Conservation (phyloP, 2,888 invertebrate species). For the Apantesis nais region DNA sequence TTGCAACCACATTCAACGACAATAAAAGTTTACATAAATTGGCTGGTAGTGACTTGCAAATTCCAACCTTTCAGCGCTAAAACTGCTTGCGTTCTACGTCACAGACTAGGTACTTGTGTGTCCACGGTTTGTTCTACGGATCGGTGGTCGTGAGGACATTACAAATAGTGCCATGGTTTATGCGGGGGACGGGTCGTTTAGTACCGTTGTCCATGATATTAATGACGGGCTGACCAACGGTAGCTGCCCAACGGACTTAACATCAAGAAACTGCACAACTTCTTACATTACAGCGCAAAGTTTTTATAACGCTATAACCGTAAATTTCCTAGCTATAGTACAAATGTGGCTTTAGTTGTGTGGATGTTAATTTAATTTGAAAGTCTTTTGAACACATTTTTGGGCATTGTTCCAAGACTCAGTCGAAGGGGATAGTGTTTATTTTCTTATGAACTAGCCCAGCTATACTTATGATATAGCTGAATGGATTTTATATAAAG, state of each 20-base stretch:
- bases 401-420: conserved; percentile 6
- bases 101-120: background rate
- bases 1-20: background rate
- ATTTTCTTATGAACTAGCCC: background rate
- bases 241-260: conserved; percentile 20
- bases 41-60: conserved; percentile 2
- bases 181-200: conserved; percentile 42
- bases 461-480: background rate
- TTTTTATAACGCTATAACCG: conserved; percentile 33
- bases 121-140: background rate
- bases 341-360: conserved; percentile 14
- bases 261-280: conserved; percentile 38
- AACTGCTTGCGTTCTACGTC: background rate
- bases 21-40: background rate
- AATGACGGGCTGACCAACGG: conserved; percentile 44
- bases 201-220: conserved; percentile 45
- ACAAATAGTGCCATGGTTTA: conserved; percentile 39
- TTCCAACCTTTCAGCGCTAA: background rate
- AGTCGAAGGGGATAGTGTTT: background rate
- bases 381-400: background rate
- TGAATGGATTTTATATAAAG: background rate
- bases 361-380: conserved; percentile 12
- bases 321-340: conserved; percentile 1
- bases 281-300: conserved; percentile 38
- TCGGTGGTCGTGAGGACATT: conserved; percentile 22